Conservation (phyloP, 2,113 vertebrate species). For the Aspiorhynchus laticeps region DNA sequence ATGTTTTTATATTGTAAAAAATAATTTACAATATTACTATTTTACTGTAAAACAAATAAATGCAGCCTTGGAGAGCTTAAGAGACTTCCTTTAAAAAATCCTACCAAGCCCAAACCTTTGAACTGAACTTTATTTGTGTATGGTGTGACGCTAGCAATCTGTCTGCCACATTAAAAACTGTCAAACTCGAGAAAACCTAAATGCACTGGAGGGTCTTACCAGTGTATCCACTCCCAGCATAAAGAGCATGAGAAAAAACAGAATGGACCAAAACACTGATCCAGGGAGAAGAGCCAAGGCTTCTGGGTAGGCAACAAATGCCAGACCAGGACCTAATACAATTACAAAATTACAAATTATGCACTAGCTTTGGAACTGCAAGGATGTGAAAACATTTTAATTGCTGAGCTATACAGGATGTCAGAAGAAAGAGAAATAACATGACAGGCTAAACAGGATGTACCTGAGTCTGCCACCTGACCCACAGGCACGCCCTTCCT, state of each 20-base stretch:
- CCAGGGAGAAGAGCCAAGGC: slow-evolving; percentile 82
- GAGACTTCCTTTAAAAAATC: background rate
- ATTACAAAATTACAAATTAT: background rate
- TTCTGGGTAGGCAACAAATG: slow-evolving; percentile 85
- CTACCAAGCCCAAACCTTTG: background rate
- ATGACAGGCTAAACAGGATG: slow-evolving; percentile 29
- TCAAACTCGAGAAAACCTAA: background rate
- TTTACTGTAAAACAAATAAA: too few species aligned
- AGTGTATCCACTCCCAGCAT: slow-evolving; percentile 82
- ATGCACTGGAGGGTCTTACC: slow-evolving; percentile 64
- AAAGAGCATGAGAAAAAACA: slow-evolving; percentile 85
- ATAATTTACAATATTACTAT: too few species aligned
- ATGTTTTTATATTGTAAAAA: background rate
- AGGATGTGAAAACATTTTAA: background rate
- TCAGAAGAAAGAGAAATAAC: background rate
- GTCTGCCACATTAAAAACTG: background rate
- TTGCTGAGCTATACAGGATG: background rate
- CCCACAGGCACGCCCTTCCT: slow-evolving; percentile 77
- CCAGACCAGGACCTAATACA: slow-evolving; percentile 78
- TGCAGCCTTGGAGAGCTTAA: too few species aligned
- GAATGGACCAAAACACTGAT: slow-evolving; percentile 81
- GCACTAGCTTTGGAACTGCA: background rate
- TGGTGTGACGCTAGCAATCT: background rate
- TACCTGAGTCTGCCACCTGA: slow-evolving; percentile 80
- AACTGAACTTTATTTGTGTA: background rate